Evolutionary conservation across 1,140 invertebrate genomes (phyloP).

Genomic region (Drosophila burlai): DNA sequence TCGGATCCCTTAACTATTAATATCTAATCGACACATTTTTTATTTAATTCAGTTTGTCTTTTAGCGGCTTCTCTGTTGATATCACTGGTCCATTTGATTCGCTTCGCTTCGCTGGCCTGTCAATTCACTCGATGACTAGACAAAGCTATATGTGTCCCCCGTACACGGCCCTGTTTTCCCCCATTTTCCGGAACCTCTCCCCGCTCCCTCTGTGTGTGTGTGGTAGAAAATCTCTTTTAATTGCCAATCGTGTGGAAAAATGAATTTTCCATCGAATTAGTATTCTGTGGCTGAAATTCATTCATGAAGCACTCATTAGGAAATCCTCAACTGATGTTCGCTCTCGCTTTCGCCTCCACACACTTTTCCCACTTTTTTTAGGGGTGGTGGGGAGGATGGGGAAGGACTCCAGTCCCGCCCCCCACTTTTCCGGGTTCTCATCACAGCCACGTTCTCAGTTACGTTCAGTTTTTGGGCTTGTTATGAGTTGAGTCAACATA

Average conservation of each 20-base stretch:
- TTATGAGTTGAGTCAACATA: slow-evolving; percentile 85
- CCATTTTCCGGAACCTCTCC: not conserved
- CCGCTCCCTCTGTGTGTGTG: slow-evolving; percentile 16
- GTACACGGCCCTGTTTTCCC: slow-evolving; percentile 2
- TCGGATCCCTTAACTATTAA: not conserved
- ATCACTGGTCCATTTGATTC: slow-evolving; percentile 14
- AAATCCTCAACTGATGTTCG: slow-evolving; percentile 72
- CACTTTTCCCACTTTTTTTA: slow-evolving; percentile 15
- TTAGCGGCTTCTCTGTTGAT: not conserved
- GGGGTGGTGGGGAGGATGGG: not conserved
- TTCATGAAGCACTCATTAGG: slow-evolving; percentile 85
- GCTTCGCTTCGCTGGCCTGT: slow-evolving; percentile 61
- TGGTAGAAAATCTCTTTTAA: slow-evolving; percentile 84
- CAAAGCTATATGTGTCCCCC: slow-evolving; percentile 61
- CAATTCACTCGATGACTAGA: slow-evolving; percentile 80
- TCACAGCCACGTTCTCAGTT: slow-evolving; percentile 52
- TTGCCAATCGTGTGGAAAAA: slow-evolving; percentile 85
- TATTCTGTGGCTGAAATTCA: slow-evolving; percentile 85
- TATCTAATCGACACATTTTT: not conserved
- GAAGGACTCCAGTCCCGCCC: not conserved
- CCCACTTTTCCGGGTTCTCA: slow-evolving; percentile 20
- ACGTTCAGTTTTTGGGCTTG: slow-evolving; percentile 61
- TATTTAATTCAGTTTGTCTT: not conserved
- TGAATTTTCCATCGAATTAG: slow-evolving; percentile 85
- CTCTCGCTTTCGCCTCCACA: slow-evolving; percentile 9